Conservation (phyloP, 2,888 invertebrate species). For the Sisyra nigra region DNA sequence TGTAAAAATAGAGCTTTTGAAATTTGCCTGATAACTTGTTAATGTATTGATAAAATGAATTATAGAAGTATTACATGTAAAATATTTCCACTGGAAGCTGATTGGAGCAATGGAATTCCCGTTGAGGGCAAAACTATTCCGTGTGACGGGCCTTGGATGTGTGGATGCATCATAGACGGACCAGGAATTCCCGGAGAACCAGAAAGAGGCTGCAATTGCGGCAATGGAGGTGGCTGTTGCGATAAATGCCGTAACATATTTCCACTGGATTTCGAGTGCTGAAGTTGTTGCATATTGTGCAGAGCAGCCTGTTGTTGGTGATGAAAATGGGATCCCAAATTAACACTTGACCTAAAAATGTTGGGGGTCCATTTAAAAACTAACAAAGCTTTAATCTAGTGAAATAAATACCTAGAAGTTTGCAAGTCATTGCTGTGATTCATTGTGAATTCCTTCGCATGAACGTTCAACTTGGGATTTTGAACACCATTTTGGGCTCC, state of each 20-base stretch:
- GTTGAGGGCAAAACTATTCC: conserved; percentile 20
- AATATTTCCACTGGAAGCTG: conserved; percentile 45
- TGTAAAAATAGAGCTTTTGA: conserved; percentile 13
- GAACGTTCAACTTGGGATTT: conserved; percentile 61
- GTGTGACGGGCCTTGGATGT: conserved; percentile 12
- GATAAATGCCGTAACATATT: conserved; percentile 51
- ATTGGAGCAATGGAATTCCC: conserved; percentile 33
- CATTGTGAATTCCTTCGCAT: conserved; percentile 84
- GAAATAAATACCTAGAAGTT: conserved; percentile 22
- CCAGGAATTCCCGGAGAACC: conserved; percentile 1
- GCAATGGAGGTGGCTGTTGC: conserved; percentile 29
- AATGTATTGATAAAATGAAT: no score
- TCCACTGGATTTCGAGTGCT: conserved; percentile 36
- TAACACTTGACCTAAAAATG: conserved; percentile 15
- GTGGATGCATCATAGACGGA: conserved; percentile 4
- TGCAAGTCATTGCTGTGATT: conserved; percentile 27
- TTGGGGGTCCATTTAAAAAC: not conserved
- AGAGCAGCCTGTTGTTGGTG: conserved; percentile 19
- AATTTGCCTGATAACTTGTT: no score
- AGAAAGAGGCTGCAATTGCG: conserved; percentile 4
- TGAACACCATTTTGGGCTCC: conserved; percentile 9
- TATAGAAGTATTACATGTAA: conserved; percentile 41
- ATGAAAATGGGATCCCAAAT: conserved; percentile 21
- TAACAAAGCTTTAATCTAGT: not conserved
- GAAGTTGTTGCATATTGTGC: conserved; percentile 21